Conservation (phyloP, 2,797 vertebrate genomes). For the Phataginus tricuspis region DNA sequence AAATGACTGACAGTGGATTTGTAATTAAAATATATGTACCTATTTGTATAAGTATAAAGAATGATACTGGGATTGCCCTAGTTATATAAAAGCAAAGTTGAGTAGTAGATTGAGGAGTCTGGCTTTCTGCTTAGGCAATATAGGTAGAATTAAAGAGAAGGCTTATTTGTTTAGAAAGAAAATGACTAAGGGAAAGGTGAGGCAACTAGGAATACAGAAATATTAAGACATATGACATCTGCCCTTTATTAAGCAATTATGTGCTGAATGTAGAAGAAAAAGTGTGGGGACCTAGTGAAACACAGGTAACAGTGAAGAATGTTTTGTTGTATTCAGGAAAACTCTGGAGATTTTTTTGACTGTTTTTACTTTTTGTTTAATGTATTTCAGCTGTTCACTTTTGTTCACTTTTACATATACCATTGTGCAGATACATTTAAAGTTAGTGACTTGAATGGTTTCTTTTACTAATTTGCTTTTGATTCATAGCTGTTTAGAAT, state of each 20-base stretch:
- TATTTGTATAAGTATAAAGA: neutral
- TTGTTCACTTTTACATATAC: neutral
- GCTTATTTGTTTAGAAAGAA: conserved; percentile 30
- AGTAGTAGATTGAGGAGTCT: neutral
- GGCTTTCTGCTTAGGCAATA: neutral
- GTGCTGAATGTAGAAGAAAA: neutral
- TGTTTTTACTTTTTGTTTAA: too few species aligned
- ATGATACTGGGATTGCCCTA: neutral
- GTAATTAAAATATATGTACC: neutral
- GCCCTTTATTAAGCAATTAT: conserved; percentile 17
- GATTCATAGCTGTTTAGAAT: conserved; percentile 27
- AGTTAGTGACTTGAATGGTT: neutral
- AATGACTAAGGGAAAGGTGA: conserved; percentile 4
- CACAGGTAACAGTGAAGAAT: neutral
- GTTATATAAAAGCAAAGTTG: conserved; percentile 6
- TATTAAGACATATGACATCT: conserved; percentile 4
- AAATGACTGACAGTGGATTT: conserved; percentile 1
- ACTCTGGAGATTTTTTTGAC: neutral
- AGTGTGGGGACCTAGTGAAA: neutral
- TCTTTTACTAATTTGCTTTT: conserved; percentile 55
- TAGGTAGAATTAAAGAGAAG: conserved; percentile 21
- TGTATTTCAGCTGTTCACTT: neutral
- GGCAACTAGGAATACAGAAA: neutral
- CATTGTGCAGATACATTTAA: neutral
- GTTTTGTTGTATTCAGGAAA: neutral